Conservation (phyloP, 2,113 vertebrate species). For the Calypte anna region DNA sequence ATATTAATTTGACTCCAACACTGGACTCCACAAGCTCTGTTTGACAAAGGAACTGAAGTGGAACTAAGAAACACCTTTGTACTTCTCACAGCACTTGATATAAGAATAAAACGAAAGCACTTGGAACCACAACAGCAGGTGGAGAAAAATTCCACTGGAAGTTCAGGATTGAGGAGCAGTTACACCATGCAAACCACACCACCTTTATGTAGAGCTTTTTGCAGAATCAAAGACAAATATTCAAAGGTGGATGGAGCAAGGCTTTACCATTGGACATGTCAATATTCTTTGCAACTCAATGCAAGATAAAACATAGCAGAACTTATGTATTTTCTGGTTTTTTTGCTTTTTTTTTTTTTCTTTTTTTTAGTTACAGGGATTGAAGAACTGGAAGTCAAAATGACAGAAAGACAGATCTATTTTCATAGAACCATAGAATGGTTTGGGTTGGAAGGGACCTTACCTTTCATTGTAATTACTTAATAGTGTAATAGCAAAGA, state of each 20-base stretch:
- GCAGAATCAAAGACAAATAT: not conserved
- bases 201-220: not conserved
- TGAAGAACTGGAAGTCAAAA: too few relatives aligned
- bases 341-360: too few relatives aligned
- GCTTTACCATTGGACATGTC: too few relatives aligned
- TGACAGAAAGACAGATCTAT: too few relatives aligned
- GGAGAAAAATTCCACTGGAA: not conserved
- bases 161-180: not conserved
- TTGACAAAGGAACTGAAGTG: not conserved
- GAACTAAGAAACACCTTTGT: not conserved
- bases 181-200: not conserved
- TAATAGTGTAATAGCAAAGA: slow-evolving; percentile 54
- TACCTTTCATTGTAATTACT: slow-evolving; percentile 46
- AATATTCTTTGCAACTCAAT: too few relatives aligned
- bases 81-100: not conserved
- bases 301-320: too few relatives aligned
- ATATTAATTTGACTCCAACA: not conserved
- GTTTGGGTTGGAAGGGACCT: too few relatives aligned
- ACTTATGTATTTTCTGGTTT: too few relatives aligned
- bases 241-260: not conserved
- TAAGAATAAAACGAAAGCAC: not conserved
- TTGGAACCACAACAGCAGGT: not conserved
- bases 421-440: too few relatives aligned
- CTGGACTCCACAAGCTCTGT: not conserved
- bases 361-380: too few relatives aligned